These are phyloP conservation scores for Parauchenoglanis ngamensis DNA, from an alignment of 2,797 vertebrate genomes.

Conservation along the genomic window DNA sequence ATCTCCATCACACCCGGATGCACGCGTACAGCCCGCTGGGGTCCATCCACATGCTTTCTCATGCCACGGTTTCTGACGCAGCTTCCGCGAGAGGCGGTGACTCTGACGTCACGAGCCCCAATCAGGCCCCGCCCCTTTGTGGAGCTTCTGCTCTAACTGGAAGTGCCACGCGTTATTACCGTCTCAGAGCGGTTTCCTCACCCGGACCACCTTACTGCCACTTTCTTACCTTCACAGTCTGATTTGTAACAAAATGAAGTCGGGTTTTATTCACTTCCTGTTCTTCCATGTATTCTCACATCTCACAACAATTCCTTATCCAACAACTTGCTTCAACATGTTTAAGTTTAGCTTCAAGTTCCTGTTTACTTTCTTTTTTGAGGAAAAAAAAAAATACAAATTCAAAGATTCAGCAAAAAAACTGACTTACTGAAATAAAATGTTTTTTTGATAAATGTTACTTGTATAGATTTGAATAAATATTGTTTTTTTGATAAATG, in stretches of 20 bases:
- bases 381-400: background rate
- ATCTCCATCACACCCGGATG: constrained; percentile 55
- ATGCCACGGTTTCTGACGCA: constrained; percentile 49
- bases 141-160: constrained; percentile 52
- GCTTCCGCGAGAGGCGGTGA: constrained; percentile 39
- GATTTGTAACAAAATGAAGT: no score
- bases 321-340: background rate
- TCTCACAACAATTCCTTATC: background rate
- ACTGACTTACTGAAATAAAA: background rate
- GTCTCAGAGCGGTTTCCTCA: background rate
- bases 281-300: background rate
- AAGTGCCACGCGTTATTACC: constrained; percentile 78
- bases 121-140: constrained; percentile 62
- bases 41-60: rapidly evolving
- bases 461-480: background rate
- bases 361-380: background rate
- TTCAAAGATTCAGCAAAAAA: background rate
- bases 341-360: background rate
- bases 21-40: background rate
- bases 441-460: background rate
- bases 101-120: constrained; percentile 60
- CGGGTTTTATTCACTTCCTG: background rate
- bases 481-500: background rate
- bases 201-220: background rate
- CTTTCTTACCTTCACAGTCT: background rate